Conservation (phyloP, 2,113 vertebrate species). For the Danionella cerebrum region DNA sequence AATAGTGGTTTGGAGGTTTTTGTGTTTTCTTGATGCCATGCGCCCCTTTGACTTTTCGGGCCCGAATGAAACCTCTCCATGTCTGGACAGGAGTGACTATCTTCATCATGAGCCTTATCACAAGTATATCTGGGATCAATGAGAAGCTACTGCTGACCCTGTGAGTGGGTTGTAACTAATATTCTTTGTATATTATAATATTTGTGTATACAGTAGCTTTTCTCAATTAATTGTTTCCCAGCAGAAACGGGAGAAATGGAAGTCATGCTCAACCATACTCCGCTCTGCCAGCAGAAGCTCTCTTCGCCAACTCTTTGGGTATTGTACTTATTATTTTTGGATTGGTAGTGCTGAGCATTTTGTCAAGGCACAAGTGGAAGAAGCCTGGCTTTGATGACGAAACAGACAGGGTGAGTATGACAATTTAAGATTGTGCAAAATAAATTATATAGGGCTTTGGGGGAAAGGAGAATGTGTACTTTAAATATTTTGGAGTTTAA, state of each 20-base stretch:
- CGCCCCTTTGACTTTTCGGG: conserved; percentile 59
- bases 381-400: conserved; percentile 55
- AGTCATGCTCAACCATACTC: conserved; percentile 52
- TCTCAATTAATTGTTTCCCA: background rate
- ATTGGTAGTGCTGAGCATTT: conserved; percentile 69
- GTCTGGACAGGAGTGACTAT: conserved; percentile 76
- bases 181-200: background rate
- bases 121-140: conserved; percentile 80
- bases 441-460: too few relatives aligned
- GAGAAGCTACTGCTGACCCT: conserved; percentile 85
- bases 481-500: too few relatives aligned
- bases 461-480: too few relatives aligned
- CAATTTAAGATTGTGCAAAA: background rate
- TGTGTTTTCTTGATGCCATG: conserved; percentile 77
- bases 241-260: conserved; percentile 48
- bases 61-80: conserved; percentile 73
- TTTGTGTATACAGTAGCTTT: background rate
- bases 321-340: conserved; percentile 73
- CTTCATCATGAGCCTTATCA: conserved; percentile 61
- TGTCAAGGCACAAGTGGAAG: conserved; percentile 71
- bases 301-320: conserved; percentile 73
- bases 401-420: conserved; percentile 57
- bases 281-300: conserved; percentile 68
- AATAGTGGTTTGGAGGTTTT: conserved; percentile 73
- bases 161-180: conserved; percentile 65